A percentile compares a stretch with the other conserved stretches of the same genome.
phyloP scores from a whole-genome alignment of 2,888 invertebrate genomes.

The Trichopria drosophilae region DNA sequence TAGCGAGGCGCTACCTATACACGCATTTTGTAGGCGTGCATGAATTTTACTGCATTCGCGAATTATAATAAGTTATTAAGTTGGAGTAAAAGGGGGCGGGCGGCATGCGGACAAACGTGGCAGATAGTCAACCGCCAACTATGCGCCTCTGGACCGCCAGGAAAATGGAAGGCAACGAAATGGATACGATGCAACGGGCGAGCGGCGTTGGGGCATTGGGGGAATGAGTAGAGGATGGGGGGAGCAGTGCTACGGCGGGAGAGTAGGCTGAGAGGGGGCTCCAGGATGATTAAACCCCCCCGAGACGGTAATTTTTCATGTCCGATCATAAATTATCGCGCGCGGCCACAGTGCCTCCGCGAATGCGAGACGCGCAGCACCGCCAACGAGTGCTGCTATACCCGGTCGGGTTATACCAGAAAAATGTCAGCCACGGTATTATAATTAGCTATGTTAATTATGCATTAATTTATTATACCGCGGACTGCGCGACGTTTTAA shows the following conservation, averaged over 20 bases:
- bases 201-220: slow-evolving; percentile 8
- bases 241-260: slow-evolving; percentile 15
- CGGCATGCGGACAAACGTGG: slow-evolving; percentile 13
- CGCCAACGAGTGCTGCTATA: slow-evolving; percentile 34
- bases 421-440: slow-evolving; percentile 54
- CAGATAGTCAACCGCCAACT: no score
- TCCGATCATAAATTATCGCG: slow-evolving; percentile 56
- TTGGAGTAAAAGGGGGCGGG: slow-evolving; percentile 33
- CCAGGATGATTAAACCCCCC: slow-evolving; percentile 55
- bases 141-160: not conserved
- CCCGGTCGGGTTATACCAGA: slow-evolving; percentile 50
- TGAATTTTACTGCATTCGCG: slow-evolving; percentile 26
- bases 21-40: not conserved
- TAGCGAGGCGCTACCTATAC: not conserved
- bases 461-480: slow-evolving; percentile 57
- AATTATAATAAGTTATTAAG: slow-evolving; percentile 51
- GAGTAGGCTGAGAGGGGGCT: slow-evolving; percentile 39
- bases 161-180: slow-evolving; percentile 13
- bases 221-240: slow-evolving; percentile 21
- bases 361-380: slow-evolving; percentile 42
- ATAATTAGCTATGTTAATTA: slow-evolving; percentile 59
- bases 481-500: slow-evolving; percentile 55
- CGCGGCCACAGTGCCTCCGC: slow-evolving; percentile 44
- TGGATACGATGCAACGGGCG: not conserved
- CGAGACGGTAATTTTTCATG: slow-evolving; percentile 58